Conservation (phyloP, 2,797 vertebrate genomes). For the Paratrypauchen microcephalus region DNA sequence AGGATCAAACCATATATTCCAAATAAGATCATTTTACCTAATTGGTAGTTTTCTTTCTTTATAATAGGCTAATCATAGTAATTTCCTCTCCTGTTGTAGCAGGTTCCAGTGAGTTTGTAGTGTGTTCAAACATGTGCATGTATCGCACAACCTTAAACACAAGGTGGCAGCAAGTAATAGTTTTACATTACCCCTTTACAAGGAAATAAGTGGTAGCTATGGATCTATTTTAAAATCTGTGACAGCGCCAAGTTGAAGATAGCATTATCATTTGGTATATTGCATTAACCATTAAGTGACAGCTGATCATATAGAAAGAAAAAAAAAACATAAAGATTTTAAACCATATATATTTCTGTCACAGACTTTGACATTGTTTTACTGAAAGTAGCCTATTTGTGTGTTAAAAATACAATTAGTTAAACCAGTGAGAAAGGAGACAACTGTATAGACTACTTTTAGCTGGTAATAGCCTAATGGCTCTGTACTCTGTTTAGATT, state of each 20-base stretch:
- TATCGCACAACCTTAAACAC: slow-evolving; percentile 41
- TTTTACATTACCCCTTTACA: not conserved
- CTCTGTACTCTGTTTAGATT: not conserved
- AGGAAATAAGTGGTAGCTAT: not conserved
- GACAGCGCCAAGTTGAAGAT: too few relatives aligned
- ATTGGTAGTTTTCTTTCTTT: not conserved
- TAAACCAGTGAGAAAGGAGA: not conserved
- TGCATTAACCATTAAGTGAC: not conserved
- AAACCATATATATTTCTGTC: not conserved
- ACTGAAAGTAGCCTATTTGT: too few relatives aligned
- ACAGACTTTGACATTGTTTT: not conserved
- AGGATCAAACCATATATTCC: not conserved
- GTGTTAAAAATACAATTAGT: not conserved
- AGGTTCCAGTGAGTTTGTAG: not conserved
- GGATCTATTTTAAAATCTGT: too few relatives aligned
- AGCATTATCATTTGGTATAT: too few relatives aligned
- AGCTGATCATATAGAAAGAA: not conserved
- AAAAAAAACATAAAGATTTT: not conserved
- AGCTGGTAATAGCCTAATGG: not conserved
- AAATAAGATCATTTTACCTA: not conserved
- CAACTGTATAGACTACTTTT: not conserved
- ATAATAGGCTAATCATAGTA: not conserved
- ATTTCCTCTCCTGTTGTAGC: too few relatives aligned
- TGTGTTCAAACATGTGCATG: not conserved
- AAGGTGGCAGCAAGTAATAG: slow-evolving; percentile 62